These are phyloP conservation scores for Darevskia mixta DNA, from an alignment of 2,797 vertebrate species.

Conservation along the genomic window DNA sequence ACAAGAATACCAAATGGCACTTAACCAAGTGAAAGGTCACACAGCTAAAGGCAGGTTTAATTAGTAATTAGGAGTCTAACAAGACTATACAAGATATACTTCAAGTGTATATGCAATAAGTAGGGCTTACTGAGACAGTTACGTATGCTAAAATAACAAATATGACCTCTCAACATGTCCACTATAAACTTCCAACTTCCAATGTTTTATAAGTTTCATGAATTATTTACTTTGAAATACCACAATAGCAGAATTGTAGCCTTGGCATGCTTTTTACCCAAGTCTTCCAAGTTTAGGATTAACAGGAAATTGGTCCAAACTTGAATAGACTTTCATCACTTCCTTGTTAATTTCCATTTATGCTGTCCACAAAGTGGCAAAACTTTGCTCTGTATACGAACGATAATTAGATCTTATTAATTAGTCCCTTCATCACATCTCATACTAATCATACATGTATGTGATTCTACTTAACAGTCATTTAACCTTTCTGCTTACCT, in stretches of 20 bases:
- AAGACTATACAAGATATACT: slow-evolving; percentile 19
- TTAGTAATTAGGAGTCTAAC: slow-evolving; percentile 20
- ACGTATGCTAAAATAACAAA: slow-evolving; percentile 60
- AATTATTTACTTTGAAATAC: slow-evolving; percentile 73
- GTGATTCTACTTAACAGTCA: background rate
- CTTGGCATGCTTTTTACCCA: slow-evolving; percentile 61
- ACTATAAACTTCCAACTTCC: slow-evolving; percentile 78
- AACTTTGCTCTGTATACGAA: slow-evolving; percentile 51
- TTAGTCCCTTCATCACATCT: slow-evolving; percentile 12
- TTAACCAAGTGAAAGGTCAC: slow-evolving; percentile 29
- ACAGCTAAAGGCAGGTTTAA: slow-evolving; percentile 52
- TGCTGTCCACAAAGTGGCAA: slow-evolving; percentile 47
- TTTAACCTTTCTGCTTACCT: slow-evolving; percentile 37
- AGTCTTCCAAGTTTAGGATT: slow-evolving; percentile 58
- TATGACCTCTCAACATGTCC: slow-evolving; percentile 74
- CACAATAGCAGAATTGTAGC: slow-evolving; percentile 61
- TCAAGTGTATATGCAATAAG: slow-evolving; percentile 34
- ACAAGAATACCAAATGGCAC: slow-evolving; percentile 57
- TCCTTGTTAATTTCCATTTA: slow-evolving; percentile 57
- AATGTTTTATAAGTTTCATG: slow-evolving; percentile 74
- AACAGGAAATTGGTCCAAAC: slow-evolving; percentile 59
- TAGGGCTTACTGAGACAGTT: slow-evolving; percentile 42
- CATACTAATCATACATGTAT: slow-evolving; percentile 12
- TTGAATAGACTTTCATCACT: slow-evolving; percentile 59
- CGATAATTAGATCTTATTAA: slow-evolving; percentile 56